Evolutionary conservation across 2,113 vertebrate genomes (phyloP), one percentile per base, ranked within the genome.

Genomic region (Cavia aperea): DNA sequence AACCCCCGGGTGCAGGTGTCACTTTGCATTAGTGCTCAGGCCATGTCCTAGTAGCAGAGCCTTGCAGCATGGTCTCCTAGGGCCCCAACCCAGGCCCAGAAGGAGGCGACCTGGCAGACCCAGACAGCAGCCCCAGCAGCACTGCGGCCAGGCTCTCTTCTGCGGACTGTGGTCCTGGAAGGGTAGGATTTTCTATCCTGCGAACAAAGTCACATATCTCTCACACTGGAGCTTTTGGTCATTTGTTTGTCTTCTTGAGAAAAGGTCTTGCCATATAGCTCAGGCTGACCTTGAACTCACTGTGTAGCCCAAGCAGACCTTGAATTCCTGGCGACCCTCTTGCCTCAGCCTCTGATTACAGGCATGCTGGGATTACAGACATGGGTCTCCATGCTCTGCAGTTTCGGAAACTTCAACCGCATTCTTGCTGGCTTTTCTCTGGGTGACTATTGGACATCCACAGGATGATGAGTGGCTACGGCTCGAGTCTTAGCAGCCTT

Each of bases 381-480:
- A 10, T 77, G 73, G 6, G 18, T 46, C 7, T 29, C 43, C 26
- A 77, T 13, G 43, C 73, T 29, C 5, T 14, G 43, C 46, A 49
- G 24, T 31, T 49, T 51, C 49, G 21, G 29, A 24, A 13, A 26
- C 18, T 2, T 73, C 31, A 15, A 29, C 4, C 13, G 16, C 1
- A 4, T 5, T 1, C 5, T 36, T 24, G 6, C 49, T 56, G 7
- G 0, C 0, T 0, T 66, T 58, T 26, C 81, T 39, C 43, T 4
- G 58, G 26, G 16, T 5, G 46, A 7, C 10, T 63, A 14, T 31
- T 31, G 29, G 36, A 43, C 10, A 1, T 2, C 4, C 12, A 56
- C 1, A 11, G 12, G 19, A 16, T 0, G 2, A 2, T 1, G 2
- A 21, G 12, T 8, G 0, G 13, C 23, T 16, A 1, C 0, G n/a